Conservation (phyloP, 2,797 vertebrate species). For the Spinibarbus caldwelli region DNA sequence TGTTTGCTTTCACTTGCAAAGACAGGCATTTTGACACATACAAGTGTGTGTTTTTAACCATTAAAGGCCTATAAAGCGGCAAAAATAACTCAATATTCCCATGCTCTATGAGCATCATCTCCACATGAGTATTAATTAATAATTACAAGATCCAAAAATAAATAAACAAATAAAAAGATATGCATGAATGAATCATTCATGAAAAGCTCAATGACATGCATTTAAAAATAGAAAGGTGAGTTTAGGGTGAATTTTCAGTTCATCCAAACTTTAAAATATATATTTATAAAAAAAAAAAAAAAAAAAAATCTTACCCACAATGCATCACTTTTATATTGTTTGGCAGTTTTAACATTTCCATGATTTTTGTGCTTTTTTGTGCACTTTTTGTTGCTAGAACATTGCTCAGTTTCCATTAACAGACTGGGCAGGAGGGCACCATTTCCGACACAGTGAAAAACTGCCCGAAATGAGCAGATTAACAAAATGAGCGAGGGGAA, state of each 20-base stretch:
- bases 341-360: neutral
- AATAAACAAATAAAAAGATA: neutral
- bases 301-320: neutral
- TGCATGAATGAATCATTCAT: neutral
- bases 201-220: neutral
- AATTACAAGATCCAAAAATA: neutral
- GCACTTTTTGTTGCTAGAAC: neutral
- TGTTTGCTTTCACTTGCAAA: too few relatives aligned
- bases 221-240: neutral
- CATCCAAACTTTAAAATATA: neutral
- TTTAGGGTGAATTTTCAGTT: neutral
- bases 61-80: neutral
- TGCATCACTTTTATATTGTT: neutral
- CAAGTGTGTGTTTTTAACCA: neutral
- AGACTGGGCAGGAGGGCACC: neutral
- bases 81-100: too few relatives aligned
- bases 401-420: neutral
- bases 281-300: too few relatives aligned
- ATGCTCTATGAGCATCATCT: too few relatives aligned
- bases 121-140: neutral
- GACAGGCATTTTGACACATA: neutral
- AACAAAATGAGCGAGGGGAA: conserved; percentile 42
- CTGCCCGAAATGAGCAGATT: conserved; percentile 11
- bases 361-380: neutral
- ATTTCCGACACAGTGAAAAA: neutral